These are phyloP conservation scores for Eupithecia pulchellata DNA, from an alignment of 2,888 invertebrate genomes.

Conservation along the genomic window DNA sequence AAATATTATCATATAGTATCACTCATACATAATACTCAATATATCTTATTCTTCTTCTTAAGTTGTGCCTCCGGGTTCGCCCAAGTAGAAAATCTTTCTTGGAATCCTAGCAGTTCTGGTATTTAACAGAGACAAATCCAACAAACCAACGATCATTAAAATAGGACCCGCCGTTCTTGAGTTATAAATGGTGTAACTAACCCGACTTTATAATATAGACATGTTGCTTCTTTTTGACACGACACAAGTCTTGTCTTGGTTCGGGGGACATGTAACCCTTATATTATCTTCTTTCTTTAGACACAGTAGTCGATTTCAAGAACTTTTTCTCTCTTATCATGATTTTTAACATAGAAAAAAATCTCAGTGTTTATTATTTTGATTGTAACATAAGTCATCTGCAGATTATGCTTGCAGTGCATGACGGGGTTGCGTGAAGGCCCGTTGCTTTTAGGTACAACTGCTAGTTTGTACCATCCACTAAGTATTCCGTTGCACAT, in stretches of 20 bases:
- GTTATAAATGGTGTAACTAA: no score
- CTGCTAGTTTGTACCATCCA: conserved; percentile 58
- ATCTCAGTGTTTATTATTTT: conserved; percentile 33
- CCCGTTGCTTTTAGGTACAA: conserved; percentile 63
- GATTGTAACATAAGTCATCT: conserved; percentile 51
- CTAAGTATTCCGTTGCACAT: conserved; percentile 39
- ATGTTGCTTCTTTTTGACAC: neutral
- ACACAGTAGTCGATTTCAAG: neutral
- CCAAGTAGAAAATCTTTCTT: no score
- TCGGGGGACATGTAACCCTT: neutral
- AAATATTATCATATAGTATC: no score
- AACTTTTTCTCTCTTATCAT: neutral
- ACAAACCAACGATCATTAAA: neutral
- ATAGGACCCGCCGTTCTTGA: no score
- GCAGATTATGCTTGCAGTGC: conserved; percentile 53
- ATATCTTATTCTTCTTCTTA: no score
- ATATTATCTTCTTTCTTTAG: neutral
- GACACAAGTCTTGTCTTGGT: neutral
- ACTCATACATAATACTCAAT: no score
- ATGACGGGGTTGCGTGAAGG: conserved; percentile 66
- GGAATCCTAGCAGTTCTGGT: no score
- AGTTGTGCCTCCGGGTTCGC: no score
- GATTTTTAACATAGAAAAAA: conserved; percentile 9
- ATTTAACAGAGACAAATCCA: no score
- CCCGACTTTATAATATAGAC: neutral